Conservation (phyloP, 1,140 invertebrate species). For the Gonioctena quinquepunctata region DNA sequence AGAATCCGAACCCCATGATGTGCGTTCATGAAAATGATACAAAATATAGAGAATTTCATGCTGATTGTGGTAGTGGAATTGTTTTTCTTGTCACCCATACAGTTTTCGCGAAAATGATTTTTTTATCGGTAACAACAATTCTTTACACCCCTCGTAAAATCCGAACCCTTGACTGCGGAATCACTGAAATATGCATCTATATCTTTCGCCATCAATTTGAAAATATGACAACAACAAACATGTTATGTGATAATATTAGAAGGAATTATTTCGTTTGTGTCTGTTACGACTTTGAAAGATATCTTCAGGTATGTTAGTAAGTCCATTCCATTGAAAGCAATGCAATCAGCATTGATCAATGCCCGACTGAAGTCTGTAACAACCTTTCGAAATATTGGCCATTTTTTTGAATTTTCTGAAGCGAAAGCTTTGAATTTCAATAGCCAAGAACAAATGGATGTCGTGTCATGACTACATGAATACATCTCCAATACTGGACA, state of each 20-base stretch:
- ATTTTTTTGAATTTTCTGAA: not conserved
- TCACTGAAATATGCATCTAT: not conserved
- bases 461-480: conserved; percentile 2
- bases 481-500: not conserved
- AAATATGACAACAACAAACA: not conserved
- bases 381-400: conserved; percentile 2
- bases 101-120: too few relatives aligned
- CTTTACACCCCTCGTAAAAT: too few relatives aligned
- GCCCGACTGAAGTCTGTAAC: not conserved
- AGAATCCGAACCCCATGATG: too few relatives aligned
- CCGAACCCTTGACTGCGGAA: too few relatives aligned
- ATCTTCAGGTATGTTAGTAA: not conserved
- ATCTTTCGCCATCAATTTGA: not conserved
- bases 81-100: too few relatives aligned
- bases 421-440: conserved; percentile 3
- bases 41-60: too few relatives aligned
- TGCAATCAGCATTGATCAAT: not conserved
- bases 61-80: too few relatives aligned
- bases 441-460: conserved; percentile 3
- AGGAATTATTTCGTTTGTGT: not conserved
- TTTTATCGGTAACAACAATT: too few relatives aligned
- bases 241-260: not conserved
- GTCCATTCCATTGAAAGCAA: conserved; percentile 2
- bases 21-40: too few relatives aligned
- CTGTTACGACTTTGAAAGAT: not conserved